Base-by-base conservation (phyloP, 35 echinoderm and acorn worm species). In the Anneissia japonica region DNA sequence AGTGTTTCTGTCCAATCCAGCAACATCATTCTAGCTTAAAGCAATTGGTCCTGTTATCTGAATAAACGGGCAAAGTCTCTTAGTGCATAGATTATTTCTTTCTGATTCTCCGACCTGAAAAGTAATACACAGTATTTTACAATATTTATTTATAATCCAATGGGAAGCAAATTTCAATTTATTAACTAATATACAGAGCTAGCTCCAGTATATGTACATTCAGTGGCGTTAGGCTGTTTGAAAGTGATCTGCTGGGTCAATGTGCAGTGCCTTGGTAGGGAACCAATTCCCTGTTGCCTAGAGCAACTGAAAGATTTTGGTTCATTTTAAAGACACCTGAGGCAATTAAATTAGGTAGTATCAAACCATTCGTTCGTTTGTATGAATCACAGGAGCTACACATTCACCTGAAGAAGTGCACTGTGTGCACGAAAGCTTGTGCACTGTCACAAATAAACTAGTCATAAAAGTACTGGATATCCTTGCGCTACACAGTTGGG, bases 21-120 rank as follows among this genome's bases (percentile, higher is more conserved):
- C 75, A 77, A 77, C 33, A 35, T 32, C 75, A 77, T 77, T 36
- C 30, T 35, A 77, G 75, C 37, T 30, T 32, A 11, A 32, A 23
- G 13, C 33, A 77, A 32, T 6, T 12, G 16, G 37, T 36, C 36
- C 46, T 35, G 39, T 80, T 91, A 97, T 82, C 91, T 90, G 77
- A 91, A 97, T 81, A 97, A 89, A 19, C 95, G 34, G 0, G 91
- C 90, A 82, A 97, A 97, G 79, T 97, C 95, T 39, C 91, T 80
- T 37, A 97, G 72, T 29, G 95, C 95, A 83, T 93, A 93, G 76
- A 88, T 88, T 36, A 97, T 89, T 19, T 75, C 38, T 17, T 90
- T 91, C 41, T 87, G 87, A 35, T 97, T 86, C 30, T 97, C 88
- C 12, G 95, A 88, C 30, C 92, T 93, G 79, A 1, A 3, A 79